Evolutionary conservation across 2,113 vertebrate species (phyloP).

Genomic region (Aldabrachelys gigantea): DNA sequence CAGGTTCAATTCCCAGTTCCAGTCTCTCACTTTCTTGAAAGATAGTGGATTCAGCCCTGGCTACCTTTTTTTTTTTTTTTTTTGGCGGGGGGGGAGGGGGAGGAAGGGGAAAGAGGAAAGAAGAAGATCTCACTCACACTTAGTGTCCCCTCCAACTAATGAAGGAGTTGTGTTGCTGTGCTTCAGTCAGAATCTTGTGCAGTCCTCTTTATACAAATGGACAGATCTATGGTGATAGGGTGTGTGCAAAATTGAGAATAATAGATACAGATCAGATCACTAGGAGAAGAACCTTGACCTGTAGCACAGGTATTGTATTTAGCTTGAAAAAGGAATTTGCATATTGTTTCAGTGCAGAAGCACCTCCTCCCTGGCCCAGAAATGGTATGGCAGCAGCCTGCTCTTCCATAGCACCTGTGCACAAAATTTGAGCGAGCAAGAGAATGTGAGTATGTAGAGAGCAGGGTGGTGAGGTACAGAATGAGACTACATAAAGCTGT

Average conservation of each 20-base stretch:
- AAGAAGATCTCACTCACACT: not conserved
- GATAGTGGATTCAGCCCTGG: not conserved
- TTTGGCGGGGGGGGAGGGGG: too few species aligned
- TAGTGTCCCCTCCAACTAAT: not conserved
- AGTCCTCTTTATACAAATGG: not conserved
- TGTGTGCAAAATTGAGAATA: not conserved
- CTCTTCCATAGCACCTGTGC: not conserved
- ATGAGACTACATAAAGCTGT: not conserved
- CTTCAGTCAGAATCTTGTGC: not conserved
- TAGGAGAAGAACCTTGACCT: not conserved
- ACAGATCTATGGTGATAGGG: not conserved
- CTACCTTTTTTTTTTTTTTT: not conserved
- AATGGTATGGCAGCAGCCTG: too few species aligned
- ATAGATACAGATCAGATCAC: not conserved
- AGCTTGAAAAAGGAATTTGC: not conserved
- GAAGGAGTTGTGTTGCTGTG: not conserved
- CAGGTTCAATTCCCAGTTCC: slow-evolving; percentile 1
- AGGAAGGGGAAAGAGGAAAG: too few species aligned
- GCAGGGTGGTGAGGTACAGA: not conserved
- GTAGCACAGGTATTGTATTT: not conserved
- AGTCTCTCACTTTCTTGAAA: not conserved
- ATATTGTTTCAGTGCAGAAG: not conserved
- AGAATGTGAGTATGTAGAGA: not conserved
- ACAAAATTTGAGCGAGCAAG: not conserved
- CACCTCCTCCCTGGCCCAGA: not conserved